These are phyloP conservation scores for Chaetodon auriga DNA, from an alignment of 2,113 vertebrate genomes.

Conservation along the genomic window DNA sequence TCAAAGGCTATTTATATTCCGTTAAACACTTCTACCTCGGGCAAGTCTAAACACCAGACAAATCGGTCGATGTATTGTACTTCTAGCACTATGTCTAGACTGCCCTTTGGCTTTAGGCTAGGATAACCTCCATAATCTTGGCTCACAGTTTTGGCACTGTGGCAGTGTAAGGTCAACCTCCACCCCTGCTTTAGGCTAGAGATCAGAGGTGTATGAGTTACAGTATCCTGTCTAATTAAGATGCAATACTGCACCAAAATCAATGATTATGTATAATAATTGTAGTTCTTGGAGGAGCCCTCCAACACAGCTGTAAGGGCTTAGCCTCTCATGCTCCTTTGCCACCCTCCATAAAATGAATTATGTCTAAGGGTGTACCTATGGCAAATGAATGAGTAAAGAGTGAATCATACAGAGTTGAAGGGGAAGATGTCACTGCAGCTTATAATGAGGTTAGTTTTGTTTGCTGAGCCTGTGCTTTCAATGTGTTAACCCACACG, in stretches of 20 bases:
- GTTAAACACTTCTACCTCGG: constrained; percentile 44
- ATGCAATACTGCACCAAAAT: constrained; percentile 18
- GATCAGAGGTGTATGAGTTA: constrained; percentile 19
- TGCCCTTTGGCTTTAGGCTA: constrained; percentile 56
- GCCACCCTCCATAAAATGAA: not conserved
- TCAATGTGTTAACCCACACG: not conserved
- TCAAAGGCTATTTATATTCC: constrained; percentile 55
- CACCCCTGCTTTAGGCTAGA: constrained; percentile 41
- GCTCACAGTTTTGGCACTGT: constrained; percentile 40
- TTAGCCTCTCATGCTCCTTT: not conserved
- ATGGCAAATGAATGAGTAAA: not conserved
- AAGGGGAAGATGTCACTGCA: not conserved
- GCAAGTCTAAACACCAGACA: constrained; percentile 71
- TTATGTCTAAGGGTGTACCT: not conserved
- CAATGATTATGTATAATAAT: constrained; percentile 11
- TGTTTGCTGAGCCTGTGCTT: not conserved
- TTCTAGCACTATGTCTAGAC: constrained; percentile 72
- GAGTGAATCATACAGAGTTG: not conserved
- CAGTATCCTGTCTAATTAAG: constrained; percentile 31
- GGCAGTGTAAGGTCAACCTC: constrained; percentile 26
- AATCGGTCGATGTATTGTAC: constrained; percentile 64
- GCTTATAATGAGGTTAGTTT: not conserved
- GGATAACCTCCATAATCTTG: constrained; percentile 39
- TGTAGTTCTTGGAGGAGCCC: not conserved
- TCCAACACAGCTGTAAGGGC: not conserved